Evolutionary conservation across 2,888 invertebrate genomes (phyloP).

Genomic region (Thera obeliscata): DNA sequence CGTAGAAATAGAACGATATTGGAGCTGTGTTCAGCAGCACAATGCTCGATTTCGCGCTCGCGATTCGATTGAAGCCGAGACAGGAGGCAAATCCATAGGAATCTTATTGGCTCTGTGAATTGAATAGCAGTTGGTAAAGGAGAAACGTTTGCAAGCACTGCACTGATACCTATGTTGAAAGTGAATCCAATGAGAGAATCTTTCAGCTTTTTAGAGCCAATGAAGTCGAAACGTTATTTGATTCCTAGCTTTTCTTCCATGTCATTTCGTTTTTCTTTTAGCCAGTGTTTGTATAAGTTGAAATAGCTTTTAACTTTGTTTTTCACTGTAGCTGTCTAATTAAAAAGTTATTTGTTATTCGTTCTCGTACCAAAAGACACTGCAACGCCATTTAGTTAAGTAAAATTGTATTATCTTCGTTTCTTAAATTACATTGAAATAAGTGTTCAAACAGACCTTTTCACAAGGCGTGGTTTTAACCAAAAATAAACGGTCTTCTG

Average conservation of each 20-base stretch:
- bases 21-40: constrained; percentile 3
- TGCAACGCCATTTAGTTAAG: background rate
- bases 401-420: background rate
- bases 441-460: background rate
- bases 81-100: background rate
- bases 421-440: background rate
- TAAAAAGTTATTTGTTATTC: constrained; percentile 20
- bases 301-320: constrained; percentile 36
- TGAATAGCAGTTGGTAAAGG: background rate
- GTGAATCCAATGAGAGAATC: background rate
- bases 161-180: background rate
- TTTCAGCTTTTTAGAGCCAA: background rate
- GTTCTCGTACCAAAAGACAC: constrained; percentile 2
- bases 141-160: background rate
- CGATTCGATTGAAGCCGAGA: background rate
- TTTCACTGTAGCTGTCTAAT: constrained; percentile 30
- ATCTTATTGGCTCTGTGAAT: background rate
- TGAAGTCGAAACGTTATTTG: background rate
- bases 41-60: background rate
- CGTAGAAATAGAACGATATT: background rate
- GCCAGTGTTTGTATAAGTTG: constrained; percentile 37
- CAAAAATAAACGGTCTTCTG: constrained; percentile 1
- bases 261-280: constrained; percentile 23
- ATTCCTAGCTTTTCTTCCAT: constrained; percentile 7
- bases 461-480: background rate